phyloP scores from a whole-genome alignment of 2,113 vertebrate genomes.

The Tenrec ecaudatus region DNA sequence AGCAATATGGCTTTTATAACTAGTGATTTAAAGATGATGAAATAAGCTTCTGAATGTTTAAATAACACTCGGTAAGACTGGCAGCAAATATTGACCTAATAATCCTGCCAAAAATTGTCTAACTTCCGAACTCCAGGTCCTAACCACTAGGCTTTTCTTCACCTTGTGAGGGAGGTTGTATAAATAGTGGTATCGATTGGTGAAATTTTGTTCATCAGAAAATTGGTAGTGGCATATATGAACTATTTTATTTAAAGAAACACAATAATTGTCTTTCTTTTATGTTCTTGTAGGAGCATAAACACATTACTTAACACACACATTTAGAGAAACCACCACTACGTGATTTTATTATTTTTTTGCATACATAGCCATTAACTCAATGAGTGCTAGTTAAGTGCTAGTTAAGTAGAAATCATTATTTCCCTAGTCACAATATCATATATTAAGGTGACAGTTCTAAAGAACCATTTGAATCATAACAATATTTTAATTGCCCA shows the following conservation, averaged over 20 bases:
- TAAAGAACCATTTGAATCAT: neutral
- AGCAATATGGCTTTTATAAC: neutral
- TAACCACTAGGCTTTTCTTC: neutral
- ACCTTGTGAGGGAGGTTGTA: neutral
- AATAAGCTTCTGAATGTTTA: neutral
- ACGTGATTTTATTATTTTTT: too few species aligned
- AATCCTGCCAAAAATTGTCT: neutral
- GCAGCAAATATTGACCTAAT: neutral
- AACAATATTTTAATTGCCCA: neutral
- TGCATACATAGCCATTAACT: too few species aligned
- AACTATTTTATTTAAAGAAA: neutral
- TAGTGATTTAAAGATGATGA: slow-evolving; percentile 23
- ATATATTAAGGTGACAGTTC: neutral
- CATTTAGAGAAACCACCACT: neutral
- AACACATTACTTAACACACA: neutral
- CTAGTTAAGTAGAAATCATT: too few species aligned
- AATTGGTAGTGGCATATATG: neutral
- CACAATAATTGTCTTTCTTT: neutral
- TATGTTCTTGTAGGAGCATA: neutral
- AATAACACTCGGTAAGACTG: neutral
- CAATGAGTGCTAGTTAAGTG: too few species aligned
- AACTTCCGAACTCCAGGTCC: neutral
- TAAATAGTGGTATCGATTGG: neutral
- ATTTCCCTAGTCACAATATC: neutral
- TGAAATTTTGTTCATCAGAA: neutral